Conservation (phyloP, 2,797 vertebrate species). For the Coranthus polyacanthus region DNA sequence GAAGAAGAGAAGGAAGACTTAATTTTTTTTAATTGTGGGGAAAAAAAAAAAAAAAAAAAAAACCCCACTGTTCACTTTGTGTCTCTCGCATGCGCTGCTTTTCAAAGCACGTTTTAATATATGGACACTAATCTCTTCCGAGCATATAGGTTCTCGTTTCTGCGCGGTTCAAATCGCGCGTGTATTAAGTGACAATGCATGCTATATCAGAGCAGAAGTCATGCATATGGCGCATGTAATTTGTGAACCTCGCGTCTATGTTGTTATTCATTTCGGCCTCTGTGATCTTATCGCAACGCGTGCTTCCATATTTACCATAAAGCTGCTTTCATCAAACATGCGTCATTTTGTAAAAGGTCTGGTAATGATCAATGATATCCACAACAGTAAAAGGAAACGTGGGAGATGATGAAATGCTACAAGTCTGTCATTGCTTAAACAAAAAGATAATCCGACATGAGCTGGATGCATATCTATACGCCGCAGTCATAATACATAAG, state of each 20-base stretch:
- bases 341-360: conserved; percentile 37
- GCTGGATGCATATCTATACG: conserved; percentile 39
- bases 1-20: conserved; percentile 64
- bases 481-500: conserved; percentile 24
- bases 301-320: conserved; percentile 53
- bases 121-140: conserved; percentile 59
- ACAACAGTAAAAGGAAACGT: conserved; percentile 22
- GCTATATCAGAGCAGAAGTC: conserved; percentile 50
- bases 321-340: conserved; percentile 55
- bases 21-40: conserved; percentile 81
- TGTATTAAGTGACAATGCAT: conserved; percentile 52
- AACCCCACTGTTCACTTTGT: conserved; percentile 71
- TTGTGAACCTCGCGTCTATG: conserved; percentile 49
- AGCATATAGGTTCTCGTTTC: conserved; percentile 51
- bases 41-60: too few species aligned
- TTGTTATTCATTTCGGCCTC: conserved; percentile 24
- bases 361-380: conserved; percentile 38
- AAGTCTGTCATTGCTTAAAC: conserved; percentile 36
- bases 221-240: conserved; percentile 53
- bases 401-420: conserved; percentile 33
- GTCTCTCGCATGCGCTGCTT: conserved; percentile 39
- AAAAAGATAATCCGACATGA: conserved; percentile 34
- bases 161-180: conserved; percentile 52
- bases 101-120: conserved; percentile 67
- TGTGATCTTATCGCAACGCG: conserved; percentile 60